Percentiles rank a stretch among this genome's conserved stretches.
Evolutionary conservation across 2,113 vertebrate genomes (phyloP).

Genomic region (Megaptera novaeangliae): DNA sequence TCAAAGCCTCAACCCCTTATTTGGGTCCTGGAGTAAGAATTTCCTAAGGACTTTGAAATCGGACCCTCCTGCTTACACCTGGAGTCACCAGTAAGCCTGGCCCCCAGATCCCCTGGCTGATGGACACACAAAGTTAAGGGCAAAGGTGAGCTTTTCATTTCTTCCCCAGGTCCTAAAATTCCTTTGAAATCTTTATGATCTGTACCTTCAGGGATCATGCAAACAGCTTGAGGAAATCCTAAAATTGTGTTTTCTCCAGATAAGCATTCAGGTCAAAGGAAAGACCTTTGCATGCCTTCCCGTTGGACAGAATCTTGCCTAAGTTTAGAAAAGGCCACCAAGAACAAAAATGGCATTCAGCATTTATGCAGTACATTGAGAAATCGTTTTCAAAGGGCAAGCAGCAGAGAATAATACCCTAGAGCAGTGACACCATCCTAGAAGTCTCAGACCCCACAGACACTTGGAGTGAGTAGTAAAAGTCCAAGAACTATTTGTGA

Average conservation of each 20-base stretch:
- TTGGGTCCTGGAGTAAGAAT: conserved; percentile 20
- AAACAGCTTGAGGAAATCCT: conserved; percentile 70
- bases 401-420: not conserved
- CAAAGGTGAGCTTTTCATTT: conserved; percentile 67
- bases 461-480: not conserved
- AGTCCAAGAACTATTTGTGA: not conserved
- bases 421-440: not conserved
- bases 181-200: conserved; percentile 58
- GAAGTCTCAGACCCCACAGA: not conserved
- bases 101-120: not conserved
- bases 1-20: conserved; percentile 48
- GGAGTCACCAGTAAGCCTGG: conserved; percentile 20
- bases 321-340: not conserved
- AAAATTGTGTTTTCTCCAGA: conserved; percentile 54
- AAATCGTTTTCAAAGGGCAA: not conserved
- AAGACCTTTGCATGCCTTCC: conserved; percentile 19
- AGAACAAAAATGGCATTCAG: not conserved
- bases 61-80: conserved; percentile 56
- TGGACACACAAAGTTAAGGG: conserved; percentile 25
- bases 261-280: conserved; percentile 30
- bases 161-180: not conserved
- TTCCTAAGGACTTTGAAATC: conserved; percentile 62
- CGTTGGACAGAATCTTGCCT: not conserved
- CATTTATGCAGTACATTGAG: not conserved
- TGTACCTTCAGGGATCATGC: conserved; percentile 35